A percentile compares a stretch with the other conserved stretches of the same genome.
Conservation (phyloP, 1,140 invertebrate genomes). For the Drosophila punjabiensis region DNA sequence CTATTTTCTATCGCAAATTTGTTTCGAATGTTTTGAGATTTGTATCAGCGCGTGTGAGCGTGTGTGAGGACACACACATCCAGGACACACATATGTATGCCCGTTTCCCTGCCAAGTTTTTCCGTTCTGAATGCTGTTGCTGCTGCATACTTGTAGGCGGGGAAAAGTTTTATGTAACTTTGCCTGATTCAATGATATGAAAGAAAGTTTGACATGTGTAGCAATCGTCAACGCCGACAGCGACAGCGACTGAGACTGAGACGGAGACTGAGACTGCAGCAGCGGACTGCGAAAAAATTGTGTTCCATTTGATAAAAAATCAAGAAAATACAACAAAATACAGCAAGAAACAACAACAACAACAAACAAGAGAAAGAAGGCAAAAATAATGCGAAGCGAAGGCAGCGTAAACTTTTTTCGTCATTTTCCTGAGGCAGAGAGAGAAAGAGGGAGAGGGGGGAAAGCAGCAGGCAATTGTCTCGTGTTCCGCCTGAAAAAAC, state of each 20-base stretch:
- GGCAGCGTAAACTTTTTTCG: constrained; percentile 55
- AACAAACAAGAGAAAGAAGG: constrained; percentile 2
- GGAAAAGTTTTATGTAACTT: constrained; percentile 62
- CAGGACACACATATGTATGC: constrained; percentile 3
- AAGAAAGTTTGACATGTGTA: constrained; percentile 68
- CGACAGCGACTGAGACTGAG: constrained; percentile 23
- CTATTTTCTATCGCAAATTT: constrained; percentile 43
- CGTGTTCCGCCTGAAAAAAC: constrained; percentile 67
- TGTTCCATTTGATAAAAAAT: constrained; percentile 41
- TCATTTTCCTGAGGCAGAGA: constrained; percentile 27
- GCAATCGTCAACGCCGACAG: constrained; percentile 29
- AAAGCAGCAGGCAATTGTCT: constrained; percentile 63
- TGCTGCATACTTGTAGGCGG: constrained; percentile 54
- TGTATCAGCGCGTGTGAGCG: constrained; percentile 37
- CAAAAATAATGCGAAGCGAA: constrained; percentile 28
- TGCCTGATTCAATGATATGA: constrained; percentile 65
- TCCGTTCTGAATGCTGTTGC: constrained; percentile 36
- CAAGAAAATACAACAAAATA: neutral
- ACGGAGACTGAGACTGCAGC: constrained; percentile 37
- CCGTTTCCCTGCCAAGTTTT: constrained; percentile 19
- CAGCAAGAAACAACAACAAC: neutral
- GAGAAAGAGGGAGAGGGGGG: neutral
- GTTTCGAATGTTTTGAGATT: constrained; percentile 47
- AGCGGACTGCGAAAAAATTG: constrained; percentile 35
- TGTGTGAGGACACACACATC: constrained; percentile 2